Evolutionary conservation across 1,140 invertebrate species (phyloP).

Genomic region (Rhyacophila brunnea): DNA sequence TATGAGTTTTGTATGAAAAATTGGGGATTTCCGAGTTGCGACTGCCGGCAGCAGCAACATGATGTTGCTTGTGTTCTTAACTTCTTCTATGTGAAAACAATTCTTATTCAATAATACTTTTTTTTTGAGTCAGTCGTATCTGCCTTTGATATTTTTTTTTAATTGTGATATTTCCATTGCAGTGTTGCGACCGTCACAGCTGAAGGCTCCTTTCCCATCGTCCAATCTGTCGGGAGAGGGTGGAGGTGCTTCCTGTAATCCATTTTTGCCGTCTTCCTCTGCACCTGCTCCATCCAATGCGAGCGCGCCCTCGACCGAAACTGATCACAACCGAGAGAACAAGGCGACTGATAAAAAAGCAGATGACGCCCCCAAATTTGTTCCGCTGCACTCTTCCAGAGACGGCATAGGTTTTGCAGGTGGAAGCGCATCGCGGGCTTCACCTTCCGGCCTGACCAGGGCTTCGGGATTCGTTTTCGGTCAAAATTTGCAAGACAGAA

Average conservation of each 20-base stretch:
- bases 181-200: slow-evolving; percentile 22
- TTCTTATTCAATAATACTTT: no score
- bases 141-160: background rate
- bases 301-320: slow-evolving; percentile 2
- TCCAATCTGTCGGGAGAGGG: slow-evolving; percentile 46
- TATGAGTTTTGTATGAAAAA: no score
- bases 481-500: slow-evolving; percentile 85
- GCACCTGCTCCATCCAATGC: slow-evolving; percentile 4
- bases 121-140: no score
- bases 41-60: no score
- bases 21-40: no score
- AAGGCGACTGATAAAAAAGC: slow-evolving; percentile 38
- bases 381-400: slow-evolving; percentile 46
- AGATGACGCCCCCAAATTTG: slow-evolving; percentile 48
- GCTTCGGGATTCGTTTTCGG: slow-evolving; percentile 80
- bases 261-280: background rate
- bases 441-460: slow-evolving; percentile 40
- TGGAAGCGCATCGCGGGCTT: slow-evolving; percentile 40
- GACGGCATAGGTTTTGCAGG: slow-evolving; percentile 42
- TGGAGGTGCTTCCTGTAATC: no score
- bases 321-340: slow-evolving; percentile 34
- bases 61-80: no score
- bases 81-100: no score
- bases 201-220: slow-evolving; percentile 39
- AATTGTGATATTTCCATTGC: background rate